Conservation (phyloP, 2,113 vertebrate genomes). For the Psephotus haematonotus region DNA sequence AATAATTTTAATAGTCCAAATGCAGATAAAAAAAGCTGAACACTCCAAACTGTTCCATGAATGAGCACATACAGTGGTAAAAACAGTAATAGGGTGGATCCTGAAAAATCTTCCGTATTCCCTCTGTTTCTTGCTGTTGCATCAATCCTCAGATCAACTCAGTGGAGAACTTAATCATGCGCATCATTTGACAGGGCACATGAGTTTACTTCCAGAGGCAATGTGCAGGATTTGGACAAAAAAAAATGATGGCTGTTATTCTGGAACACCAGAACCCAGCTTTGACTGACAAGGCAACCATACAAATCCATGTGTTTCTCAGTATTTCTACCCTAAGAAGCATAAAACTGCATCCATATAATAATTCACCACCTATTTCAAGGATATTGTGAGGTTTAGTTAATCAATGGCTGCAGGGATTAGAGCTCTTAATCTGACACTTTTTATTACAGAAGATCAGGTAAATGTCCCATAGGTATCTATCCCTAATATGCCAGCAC, state of each 20-base stretch:
- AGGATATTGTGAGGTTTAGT: background rate
- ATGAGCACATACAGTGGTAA: background rate
- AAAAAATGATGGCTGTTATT: fast-evolving
- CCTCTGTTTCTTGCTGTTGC: background rate
- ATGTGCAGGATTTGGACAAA: background rate
- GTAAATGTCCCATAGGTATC: background rate
- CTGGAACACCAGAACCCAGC: background rate
- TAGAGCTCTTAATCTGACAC: background rate
- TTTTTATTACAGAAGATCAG: background rate
- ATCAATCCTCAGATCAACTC: background rate
- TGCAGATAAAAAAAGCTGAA: background rate
- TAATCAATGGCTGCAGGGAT: background rate
- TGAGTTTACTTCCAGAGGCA: background rate
- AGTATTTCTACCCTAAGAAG: background rate
- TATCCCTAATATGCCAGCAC: background rate
- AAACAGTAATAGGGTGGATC: background rate
- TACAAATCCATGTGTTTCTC: background rate
- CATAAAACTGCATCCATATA: background rate
- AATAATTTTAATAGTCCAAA: background rate
- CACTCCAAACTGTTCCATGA: background rate
- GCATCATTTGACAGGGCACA: background rate
- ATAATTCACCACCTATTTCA: background rate
- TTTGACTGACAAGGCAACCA: background rate
- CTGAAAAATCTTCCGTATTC: background rate
- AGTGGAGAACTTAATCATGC: background rate